Conservation (phyloP, 1,140 invertebrate genomes). For the Nebria ingens region DNA sequence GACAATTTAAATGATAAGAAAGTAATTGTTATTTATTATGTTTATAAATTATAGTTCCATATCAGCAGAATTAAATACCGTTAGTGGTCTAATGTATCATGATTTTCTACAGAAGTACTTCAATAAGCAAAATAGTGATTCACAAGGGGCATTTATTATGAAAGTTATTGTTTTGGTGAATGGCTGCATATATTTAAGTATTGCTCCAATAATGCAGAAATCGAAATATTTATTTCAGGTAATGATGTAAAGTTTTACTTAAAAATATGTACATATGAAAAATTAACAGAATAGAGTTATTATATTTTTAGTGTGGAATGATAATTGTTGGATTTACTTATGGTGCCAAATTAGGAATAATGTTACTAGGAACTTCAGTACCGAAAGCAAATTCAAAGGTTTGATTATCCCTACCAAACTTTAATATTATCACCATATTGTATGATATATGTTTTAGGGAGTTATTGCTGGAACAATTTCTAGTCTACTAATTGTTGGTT, state of each 20-base stretch:
- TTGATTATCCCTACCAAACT: too few relatives aligned
- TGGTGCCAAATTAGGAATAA: neutral
- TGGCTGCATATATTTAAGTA: constrained; percentile 31
- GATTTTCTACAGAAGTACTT: neutral
- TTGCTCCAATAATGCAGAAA: constrained; percentile 35
- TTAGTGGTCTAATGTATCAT: neutral
- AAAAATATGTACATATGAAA: neutral
- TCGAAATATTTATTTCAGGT: constrained; percentile 21
- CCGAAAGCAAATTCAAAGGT: neutral
- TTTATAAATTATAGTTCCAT: neutral
- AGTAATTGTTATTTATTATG: neutral
- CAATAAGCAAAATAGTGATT: neutral
- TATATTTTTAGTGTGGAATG: constrained; percentile 36
- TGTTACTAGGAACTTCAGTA: neutral
- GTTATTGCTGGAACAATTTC: neutral
- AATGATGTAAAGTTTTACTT: neutral
- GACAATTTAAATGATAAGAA: neutral
- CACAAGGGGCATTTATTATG: neutral
- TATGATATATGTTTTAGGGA: neutral
- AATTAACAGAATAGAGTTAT: constrained; percentile 40
- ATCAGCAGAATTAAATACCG: neutral
- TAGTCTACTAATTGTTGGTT: neutral
- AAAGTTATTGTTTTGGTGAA: constrained; percentile 5
- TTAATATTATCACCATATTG: too few relatives aligned
- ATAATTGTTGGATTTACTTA: neutral